Evolutionary conservation across 35 echinoderm and acorn worm genomes (phyloP).

Genomic region (Lytechinus pictus): DNA sequence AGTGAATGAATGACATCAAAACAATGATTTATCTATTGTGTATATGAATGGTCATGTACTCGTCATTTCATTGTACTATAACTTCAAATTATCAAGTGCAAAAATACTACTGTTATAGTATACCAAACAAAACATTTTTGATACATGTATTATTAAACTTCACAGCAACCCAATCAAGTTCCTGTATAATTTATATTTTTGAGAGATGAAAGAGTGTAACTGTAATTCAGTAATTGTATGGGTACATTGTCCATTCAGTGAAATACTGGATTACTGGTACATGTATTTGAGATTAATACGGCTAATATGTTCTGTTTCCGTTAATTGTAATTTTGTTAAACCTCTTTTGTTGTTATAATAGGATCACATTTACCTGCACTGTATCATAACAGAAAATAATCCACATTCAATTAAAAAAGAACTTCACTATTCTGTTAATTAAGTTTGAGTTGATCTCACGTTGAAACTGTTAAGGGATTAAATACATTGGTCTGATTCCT

Average conservation of each 20-base stretch:
- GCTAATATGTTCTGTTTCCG: no score
- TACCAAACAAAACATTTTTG: neutral
- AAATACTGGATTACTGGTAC: neutral
- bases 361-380: neutral
- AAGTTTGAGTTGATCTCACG: neutral
- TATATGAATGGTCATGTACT: neutral
- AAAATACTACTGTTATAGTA: neutral
- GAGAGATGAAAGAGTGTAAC: neutral
- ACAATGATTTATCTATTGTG: neutral
- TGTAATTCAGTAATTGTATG: neutral
- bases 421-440: neutral
- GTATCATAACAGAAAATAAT: neutral
- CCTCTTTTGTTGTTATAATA: neutral
- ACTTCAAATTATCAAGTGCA: conserved; percentile 11
- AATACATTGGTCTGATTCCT: neutral
- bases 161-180: conserved; percentile 1
- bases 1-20: neutral
- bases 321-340: neutral
- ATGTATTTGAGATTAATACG: neutral
- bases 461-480: neutral
- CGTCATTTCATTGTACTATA: neutral
- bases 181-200: neutral
- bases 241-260: neutral
- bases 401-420: neutral
- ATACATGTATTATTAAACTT: conserved; percentile 15